These are phyloP conservation scores for Meliscaeva auricollis DNA, from an alignment of 2,888 invertebrate species.

Conservation along the genomic window DNA sequence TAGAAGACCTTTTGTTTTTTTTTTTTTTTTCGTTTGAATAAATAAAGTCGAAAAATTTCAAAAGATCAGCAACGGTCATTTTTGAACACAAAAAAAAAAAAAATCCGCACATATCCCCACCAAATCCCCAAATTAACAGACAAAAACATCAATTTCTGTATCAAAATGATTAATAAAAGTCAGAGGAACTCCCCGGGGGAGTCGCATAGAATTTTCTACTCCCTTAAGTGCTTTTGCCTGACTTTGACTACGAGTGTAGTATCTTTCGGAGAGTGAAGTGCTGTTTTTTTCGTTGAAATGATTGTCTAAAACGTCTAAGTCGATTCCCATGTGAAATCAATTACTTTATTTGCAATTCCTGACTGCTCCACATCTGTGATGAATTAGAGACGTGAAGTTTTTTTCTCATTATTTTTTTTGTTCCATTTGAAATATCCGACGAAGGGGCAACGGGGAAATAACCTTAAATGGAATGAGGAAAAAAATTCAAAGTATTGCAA, in stretches of 20 bases:
- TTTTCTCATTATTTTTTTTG: conserved; percentile 4
- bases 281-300: conserved; percentile 43
- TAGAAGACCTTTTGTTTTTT: background rate
- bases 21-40: background rate
- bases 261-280: background rate
- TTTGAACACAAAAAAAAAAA: background rate
- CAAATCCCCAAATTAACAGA: background rate
- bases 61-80: conserved; percentile 43
- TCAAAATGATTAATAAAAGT: conserved; percentile 59
- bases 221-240: conserved; percentile 60
- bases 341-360: conserved; percentile 50
- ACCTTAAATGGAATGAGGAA: conserved; percentile 20
- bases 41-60: conserved; percentile 42
- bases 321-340: conserved; percentile 65
- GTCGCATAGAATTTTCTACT: conserved; percentile 16
- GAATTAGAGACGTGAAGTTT: conserved; percentile 23
- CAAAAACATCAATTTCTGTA: conserved; percentile 48
- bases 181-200: conserved; percentile 6
- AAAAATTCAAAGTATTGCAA: conserved; percentile 46
- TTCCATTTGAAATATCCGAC: background rate
- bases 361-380: conserved; percentile 61
- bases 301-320: conserved; percentile 57
- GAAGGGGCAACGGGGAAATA: background rate
- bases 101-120: background rate
- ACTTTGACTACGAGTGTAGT: background rate